phyloP scores from a whole-genome alignment of 2,113 vertebrate species.

The Perccottus glenii region DNA sequence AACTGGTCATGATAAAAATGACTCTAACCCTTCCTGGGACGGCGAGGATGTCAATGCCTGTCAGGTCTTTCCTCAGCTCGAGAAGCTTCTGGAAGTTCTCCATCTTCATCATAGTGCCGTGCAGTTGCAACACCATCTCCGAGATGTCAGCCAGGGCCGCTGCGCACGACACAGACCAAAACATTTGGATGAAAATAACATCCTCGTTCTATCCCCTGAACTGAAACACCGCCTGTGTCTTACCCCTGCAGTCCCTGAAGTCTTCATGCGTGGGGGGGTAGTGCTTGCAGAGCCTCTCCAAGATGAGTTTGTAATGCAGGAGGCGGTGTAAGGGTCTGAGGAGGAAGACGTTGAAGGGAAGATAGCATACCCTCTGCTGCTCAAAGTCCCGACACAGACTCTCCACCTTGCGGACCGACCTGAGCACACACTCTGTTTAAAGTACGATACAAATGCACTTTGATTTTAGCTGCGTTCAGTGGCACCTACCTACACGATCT shows the following conservation, averaged over 20 bases:
- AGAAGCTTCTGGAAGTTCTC: constrained; percentile 98
- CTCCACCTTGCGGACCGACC: constrained; percentile 84
- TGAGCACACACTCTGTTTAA: constrained; percentile 46
- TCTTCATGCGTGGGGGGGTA: constrained; percentile 88
- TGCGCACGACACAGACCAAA: constrained; percentile 43
- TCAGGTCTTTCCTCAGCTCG: constrained; percentile 94
- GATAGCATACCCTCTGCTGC: constrained; percentile 94
- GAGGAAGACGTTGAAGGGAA: constrained; percentile 94
- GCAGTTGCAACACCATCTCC: constrained; percentile 91
- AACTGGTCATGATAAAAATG: no score
- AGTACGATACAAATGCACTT: no score
- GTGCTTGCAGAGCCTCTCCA: constrained; percentile 95
- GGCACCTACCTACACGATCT: constrained; percentile 75
- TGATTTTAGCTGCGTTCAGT: no score
- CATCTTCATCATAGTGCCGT: constrained; percentile 95
- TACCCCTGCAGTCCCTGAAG: constrained; percentile 94
- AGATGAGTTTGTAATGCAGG: constrained; percentile 97
- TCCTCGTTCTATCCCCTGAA: not conserved
- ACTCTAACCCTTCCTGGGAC: constrained; percentile 85
- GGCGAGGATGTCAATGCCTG: constrained; percentile 89
- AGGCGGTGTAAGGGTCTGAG: constrained; percentile 94
- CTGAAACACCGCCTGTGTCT: not conserved
- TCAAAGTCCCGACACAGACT: constrained; percentile 90
- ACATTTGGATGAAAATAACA: not conserved
- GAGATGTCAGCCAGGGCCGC: constrained; percentile 93